Percentiles rank a stretch among this genome's conserved stretches.
phyloP scores from a whole-genome alignment of 2,113 vertebrate species.

The Ia io region DNA sequence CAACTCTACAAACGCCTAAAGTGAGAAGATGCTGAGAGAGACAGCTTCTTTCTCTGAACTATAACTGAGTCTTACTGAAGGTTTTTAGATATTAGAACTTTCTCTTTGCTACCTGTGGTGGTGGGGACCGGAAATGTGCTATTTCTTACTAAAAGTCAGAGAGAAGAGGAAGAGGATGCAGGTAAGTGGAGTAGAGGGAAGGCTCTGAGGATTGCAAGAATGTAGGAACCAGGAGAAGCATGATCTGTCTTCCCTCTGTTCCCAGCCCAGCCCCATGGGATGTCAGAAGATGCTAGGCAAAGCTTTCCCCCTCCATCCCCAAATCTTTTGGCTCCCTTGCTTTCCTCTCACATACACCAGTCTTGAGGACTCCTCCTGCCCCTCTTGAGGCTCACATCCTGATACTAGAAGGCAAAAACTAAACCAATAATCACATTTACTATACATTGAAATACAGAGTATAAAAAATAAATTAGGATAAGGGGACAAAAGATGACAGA shows the following conservation, averaged over 20 bases:
- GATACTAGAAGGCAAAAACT: background rate
- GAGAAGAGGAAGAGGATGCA: background rate
- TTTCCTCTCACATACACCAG: background rate
- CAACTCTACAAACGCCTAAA: background rate
- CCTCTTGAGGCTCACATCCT: background rate
- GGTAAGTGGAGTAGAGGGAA: background rate
- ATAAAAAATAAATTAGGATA: background rate
- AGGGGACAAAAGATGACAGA: background rate
- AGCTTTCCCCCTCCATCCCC: background rate
- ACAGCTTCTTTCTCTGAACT: background rate
- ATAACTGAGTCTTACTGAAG: background rate
- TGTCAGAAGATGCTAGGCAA: background rate
- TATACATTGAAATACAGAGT: background rate
- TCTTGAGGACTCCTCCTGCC: background rate
- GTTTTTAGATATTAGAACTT: background rate
- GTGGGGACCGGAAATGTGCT: background rate
- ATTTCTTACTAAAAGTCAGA: background rate
- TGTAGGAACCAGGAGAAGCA: background rate
- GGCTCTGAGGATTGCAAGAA: background rate
- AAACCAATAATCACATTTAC: background rate
- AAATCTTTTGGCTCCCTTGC: background rate
- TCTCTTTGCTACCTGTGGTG: background rate
- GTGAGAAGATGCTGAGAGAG: background rate
- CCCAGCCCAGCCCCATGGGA: background rate
- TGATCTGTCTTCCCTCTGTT: too few species aligned